Base-by-base conservation (phyloP, 2,888 invertebrate species). In the Odontocerum albicorne region DNA sequence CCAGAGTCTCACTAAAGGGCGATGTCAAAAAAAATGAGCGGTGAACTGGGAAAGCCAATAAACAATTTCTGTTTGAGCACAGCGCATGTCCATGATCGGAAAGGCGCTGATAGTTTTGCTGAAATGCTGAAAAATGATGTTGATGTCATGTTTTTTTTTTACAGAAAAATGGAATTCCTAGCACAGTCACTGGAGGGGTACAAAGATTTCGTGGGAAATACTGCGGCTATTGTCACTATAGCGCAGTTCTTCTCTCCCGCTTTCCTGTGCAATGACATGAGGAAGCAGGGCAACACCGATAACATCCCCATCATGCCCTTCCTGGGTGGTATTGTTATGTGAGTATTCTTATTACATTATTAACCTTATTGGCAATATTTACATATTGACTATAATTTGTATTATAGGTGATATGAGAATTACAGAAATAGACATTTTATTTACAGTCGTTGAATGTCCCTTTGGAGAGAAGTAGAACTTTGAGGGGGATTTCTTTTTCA, bases 231-330 rank as follows among this genome's bases (percentile, higher is more conserved):
- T 53, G 82, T 88, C 19, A 93, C 94, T 19, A 85, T 90, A 63
- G 83, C 81, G 0, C 91, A 93, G 70, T 92, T 93, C 77, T 84
- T 93, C 66, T 84, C 92, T 21, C 92, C 92, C 65, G 77, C 80
- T 67, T 80, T 88, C 66, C 79, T 91, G 57, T 84, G 90, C 67
- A 84, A 81, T 68, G 87, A 89, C 66, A 87, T 91, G 60, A 81
- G 85, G 59, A 84, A 84, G 65, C 85, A 84, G 65, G 82, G 83
- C 13, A 80, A 74, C 63, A 85, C 90, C 0, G 77, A 79, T 64
- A 83, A 83, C 50, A 78, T 85, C 60, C 81, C 85, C 39, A 74
- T 86, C 17, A 81, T 82, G 68, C 88, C 90, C 1, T 91, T 91
- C 70, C 67, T 88, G 35, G 90, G 90, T 32, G 91, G 90, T 72